Evolutionary conservation across 2,113 vertebrate species (phyloP).

Genomic region (Chionis minor): DNA sequence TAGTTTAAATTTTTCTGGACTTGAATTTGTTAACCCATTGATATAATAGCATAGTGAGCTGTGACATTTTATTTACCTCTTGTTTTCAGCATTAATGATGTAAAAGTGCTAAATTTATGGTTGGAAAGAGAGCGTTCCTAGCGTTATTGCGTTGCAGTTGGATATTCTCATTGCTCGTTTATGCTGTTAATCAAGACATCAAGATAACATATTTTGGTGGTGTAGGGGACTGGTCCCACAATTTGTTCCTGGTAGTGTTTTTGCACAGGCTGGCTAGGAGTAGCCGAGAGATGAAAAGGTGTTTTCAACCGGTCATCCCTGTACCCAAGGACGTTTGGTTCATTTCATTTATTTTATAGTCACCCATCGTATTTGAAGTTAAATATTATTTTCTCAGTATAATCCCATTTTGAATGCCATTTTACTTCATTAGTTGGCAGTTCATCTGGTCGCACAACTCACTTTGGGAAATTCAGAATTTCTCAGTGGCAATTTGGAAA

Average conservation of each 20-base stretch:
- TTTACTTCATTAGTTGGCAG: background rate
- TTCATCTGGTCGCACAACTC: background rate
- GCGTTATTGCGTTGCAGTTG: background rate
- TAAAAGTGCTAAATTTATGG: background rate
- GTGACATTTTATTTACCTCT: background rate
- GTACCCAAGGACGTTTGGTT: background rate
- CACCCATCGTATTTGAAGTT: background rate
- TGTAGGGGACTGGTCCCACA: background rate
- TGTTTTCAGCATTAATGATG: background rate
- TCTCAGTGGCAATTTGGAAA: background rate
- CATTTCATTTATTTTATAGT: background rate
- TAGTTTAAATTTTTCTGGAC: slow-evolving; percentile 6
- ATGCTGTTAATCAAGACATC: background rate
- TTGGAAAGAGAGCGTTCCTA: background rate
- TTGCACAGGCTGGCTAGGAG: background rate
- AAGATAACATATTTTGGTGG: background rate
- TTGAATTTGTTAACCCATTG: slow-evolving; percentile 4
- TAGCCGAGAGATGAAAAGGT: background rate
- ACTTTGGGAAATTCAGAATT: background rate
- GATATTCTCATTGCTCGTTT: background rate
- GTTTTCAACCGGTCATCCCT: background rate
- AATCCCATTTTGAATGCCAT: background rate
- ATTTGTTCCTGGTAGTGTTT: background rate
- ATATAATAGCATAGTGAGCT: background rate
- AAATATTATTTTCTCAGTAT: background rate